Evolutionary conservation across 2,888 invertebrate species (phyloP).

Genomic region (Melanotus villosus): DNA sequence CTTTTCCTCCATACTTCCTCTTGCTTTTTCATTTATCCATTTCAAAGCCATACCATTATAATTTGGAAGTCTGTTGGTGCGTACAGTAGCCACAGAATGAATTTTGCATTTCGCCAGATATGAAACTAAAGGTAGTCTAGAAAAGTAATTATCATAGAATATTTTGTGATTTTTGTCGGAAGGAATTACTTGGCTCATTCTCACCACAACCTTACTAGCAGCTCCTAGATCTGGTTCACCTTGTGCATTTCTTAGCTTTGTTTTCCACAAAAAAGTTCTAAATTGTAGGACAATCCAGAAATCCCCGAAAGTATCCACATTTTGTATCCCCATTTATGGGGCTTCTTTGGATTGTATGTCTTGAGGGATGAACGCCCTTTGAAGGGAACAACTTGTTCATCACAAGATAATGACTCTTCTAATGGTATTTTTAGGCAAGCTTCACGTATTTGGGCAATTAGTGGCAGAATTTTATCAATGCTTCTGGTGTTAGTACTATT

Average conservation of each 20-base stretch:
- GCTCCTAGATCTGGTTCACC: constrained; percentile 51
- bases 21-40: background rate
- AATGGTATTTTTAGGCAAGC: constrained; percentile 19
- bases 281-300: constrained; percentile 32
- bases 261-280: constrained; percentile 33
- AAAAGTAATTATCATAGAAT: constrained; percentile 55
- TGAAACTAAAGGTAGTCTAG: constrained; percentile 43
- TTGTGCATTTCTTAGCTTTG: background rate
- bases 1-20: constrained; percentile 9
- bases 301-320: constrained; percentile 41
- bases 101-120: constrained; percentile 26
- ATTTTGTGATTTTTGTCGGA: constrained; percentile 48
- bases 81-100: constrained; percentile 29
- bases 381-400: constrained; percentile 32
- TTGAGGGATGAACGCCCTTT: constrained; percentile 18
- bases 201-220: constrained; percentile 53
- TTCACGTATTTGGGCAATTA: constrained; percentile 3
- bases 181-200: constrained; percentile 50
- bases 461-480: constrained; percentile 21
- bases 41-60: background rate
- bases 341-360: constrained; percentile 40
- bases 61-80: constrained; percentile 1
- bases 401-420: constrained; percentile 26
- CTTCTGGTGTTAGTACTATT: constrained; percentile 11
- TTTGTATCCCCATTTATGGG: constrained; percentile 45